phyloP scores from a whole-genome alignment of 1,140 invertebrate genomes.

The Hyles vespertilio region DNA sequence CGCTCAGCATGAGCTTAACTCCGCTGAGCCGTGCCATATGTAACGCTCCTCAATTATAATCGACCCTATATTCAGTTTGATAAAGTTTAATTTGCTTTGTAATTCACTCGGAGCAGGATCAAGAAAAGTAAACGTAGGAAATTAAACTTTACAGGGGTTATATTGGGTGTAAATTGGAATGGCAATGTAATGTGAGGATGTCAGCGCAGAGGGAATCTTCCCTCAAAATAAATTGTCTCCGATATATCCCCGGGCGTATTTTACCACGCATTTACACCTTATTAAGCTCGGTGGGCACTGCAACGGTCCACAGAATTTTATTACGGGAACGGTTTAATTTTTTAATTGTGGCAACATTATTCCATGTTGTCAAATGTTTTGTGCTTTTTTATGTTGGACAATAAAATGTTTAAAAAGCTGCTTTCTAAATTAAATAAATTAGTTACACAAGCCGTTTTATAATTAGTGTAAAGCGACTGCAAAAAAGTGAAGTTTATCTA shows the following conservation, averaged over 20 bases:
- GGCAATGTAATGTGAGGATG: slow-evolving; percentile 12
- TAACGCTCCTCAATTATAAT: background rate
- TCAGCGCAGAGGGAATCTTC: slow-evolving; percentile 30
- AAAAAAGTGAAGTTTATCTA: no score
- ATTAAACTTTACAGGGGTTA: background rate
- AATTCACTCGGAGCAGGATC: background rate
- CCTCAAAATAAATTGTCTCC: slow-evolving; percentile 65
- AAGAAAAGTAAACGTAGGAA: background rate
- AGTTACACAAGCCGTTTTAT: no score
- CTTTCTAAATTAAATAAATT: no score
- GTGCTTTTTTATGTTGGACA: no score
- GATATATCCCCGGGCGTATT: slow-evolving; percentile 61
- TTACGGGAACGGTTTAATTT: no score
- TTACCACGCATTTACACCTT: slow-evolving; percentile 62
- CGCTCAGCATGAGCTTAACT: slow-evolving; percentile 25
- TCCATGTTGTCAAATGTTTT: no score
- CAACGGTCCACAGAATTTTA: background rate
- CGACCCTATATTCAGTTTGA: background rate
- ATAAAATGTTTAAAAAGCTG: no score
- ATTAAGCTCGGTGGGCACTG: slow-evolving; percentile 32
- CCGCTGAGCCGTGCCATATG: background rate
- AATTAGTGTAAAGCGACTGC: no score
- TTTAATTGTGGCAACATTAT: no score
- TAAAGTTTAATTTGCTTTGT: background rate
- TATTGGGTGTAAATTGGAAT: background rate